A percentile compares a stretch with the other conserved stretches of the same genome.
Evolutionary conservation across 2,113 vertebrate species (phyloP).

Genomic region (Ardeotis arabs): DNA sequence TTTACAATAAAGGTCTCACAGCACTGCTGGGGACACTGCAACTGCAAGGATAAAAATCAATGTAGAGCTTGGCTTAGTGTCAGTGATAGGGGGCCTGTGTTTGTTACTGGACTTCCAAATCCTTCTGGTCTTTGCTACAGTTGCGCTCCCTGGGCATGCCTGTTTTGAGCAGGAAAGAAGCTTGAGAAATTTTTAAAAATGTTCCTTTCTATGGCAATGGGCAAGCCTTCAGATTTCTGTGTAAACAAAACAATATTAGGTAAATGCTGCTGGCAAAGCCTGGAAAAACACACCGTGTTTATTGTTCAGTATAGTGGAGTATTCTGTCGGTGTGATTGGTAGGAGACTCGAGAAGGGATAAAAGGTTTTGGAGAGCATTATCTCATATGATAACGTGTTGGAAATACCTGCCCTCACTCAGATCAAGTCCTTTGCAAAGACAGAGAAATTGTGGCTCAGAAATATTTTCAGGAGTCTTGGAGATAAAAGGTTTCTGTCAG

Average conservation of each 20-base stretch:
- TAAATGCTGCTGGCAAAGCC: background rate
- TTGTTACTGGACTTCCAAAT: background rate
- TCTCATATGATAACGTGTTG: background rate
- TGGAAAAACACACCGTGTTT: background rate
- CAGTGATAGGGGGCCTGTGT: background rate
- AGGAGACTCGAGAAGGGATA: background rate
- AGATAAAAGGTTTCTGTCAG: background rate
- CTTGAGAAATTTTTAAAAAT: background rate
- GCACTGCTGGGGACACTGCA: background rate
- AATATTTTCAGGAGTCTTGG: slow-evolving; percentile 24
- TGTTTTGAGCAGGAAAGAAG: background rate
- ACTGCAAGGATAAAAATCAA: background rate
- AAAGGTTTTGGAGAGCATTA: background rate
- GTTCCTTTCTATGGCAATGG: background rate
- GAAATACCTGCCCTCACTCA: background rate
- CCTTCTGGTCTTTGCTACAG: background rate
- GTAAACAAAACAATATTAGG: background rate
- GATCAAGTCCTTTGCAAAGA: background rate
- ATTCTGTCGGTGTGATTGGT: background rate
- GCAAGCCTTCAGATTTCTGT: background rate
- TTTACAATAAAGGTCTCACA: background rate
- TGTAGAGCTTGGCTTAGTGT: background rate
- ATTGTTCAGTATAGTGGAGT: background rate
- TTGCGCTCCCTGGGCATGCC: background rate
- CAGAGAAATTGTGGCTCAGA: background rate